phyloP scores from a whole-genome alignment of 2,113 vertebrate genomes.

The Nothocercus julius region DNA sequence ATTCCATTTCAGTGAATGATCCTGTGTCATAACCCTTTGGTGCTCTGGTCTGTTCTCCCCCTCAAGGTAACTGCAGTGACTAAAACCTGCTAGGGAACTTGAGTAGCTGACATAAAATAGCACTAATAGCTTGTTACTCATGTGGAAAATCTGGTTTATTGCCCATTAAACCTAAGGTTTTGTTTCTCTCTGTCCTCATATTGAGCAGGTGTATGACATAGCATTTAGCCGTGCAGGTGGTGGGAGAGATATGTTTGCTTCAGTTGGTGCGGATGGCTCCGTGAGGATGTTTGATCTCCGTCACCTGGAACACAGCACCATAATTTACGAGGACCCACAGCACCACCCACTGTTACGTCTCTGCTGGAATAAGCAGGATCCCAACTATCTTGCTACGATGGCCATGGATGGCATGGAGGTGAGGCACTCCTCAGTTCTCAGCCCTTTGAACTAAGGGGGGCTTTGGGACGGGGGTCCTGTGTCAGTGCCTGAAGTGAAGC shows the following conservation, averaged over 20 bases:
- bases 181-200: neutral
- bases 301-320: conserved; percentile 98
- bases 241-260: conserved; percentile 97
- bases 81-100: neutral
- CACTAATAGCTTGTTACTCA: rapidly evolving
- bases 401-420: conserved; percentile 99
- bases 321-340: conserved; percentile 98
- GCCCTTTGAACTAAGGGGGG: neutral
- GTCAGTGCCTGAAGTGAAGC: neutral
- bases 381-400: conserved; percentile 98
- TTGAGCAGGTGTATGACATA: conserved; percentile 95
- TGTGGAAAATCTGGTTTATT: neutral
- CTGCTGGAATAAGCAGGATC: conserved; percentile 99
- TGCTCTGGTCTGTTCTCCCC: no score
- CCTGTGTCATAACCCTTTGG: neutral
- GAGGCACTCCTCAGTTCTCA: neutral
- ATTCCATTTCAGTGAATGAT: neutral
- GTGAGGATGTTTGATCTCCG: conserved; percentile 98
- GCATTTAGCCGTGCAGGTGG: conserved; percentile 97
- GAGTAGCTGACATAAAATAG: no score
- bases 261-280: conserved; percentile 94
- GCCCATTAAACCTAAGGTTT: neutral
- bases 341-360: conserved; percentile 96
- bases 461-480: neutral
- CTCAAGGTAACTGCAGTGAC: neutral